phyloP scores from a whole-genome alignment of 2,113 vertebrate genomes.

The Turnix velox region DNA sequence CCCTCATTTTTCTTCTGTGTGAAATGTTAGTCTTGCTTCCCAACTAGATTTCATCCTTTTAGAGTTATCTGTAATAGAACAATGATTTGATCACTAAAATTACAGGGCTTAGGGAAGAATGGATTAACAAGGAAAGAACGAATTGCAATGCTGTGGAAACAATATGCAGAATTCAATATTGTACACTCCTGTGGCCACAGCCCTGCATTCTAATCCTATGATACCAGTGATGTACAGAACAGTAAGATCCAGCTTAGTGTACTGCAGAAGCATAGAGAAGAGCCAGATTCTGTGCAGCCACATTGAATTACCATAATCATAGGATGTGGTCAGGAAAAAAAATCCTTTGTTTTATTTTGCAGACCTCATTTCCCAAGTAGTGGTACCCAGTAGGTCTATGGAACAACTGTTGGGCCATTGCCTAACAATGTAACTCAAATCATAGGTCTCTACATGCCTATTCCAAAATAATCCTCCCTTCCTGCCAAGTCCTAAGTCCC shows the following conservation, averaged over 20 bases:
- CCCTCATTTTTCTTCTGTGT: neutral
- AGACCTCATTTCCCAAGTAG: neutral
- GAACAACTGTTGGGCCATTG: neutral
- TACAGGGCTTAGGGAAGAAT: neutral
- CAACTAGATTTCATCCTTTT: neutral
- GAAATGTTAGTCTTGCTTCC: neutral
- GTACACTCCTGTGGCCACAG: neutral
- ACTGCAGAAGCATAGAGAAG: neutral
- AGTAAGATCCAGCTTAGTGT: neutral
- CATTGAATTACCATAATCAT: neutral
- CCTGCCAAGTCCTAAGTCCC: neutral
- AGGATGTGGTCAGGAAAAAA: neutral
- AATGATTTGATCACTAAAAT: neutral
- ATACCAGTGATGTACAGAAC: neutral
- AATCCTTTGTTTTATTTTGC: neutral
- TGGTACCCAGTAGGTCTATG: neutral
- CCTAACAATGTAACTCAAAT: neutral
- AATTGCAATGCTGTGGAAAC: neutral
- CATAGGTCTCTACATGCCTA: neutral
- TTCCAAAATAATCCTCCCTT: slow-evolving; percentile 6
- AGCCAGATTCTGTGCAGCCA: neutral
- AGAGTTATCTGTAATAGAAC: neutral
- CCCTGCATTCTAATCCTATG: neutral
- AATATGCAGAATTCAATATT: neutral
- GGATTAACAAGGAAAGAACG: neutral